A percentile compares a stretch with the other conserved stretches of the same genome.
These are phyloP conservation scores for Hyles vespertilio DNA, from an alignment of 1,140 invertebrate genomes.

Conservation along the genomic window DNA sequence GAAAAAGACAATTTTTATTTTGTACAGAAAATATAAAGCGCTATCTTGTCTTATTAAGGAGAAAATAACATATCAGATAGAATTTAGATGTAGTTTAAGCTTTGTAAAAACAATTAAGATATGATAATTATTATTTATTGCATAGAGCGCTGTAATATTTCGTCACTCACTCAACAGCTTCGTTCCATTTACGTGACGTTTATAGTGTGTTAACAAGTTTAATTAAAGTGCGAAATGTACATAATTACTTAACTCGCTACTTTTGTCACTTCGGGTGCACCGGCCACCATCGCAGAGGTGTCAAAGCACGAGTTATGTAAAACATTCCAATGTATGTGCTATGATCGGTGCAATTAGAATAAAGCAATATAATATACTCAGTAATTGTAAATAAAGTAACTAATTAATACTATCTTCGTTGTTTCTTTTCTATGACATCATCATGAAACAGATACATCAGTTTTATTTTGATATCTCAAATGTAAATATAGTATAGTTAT, in stretches of 20 bases:
- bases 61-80: too few species aligned
- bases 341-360: background rate
- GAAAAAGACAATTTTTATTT: too few species aligned
- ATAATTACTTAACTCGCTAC: slow-evolving; percentile 50
- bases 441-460: too few species aligned
- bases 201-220: slow-evolving; percentile 51
- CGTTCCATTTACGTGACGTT: slow-evolving; percentile 34
- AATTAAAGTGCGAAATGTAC: slow-evolving; percentile 50
- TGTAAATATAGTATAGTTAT: too few species aligned
- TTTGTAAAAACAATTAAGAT: background rate
- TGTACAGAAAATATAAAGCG: too few species aligned
- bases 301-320: slow-evolving; percentile 19
- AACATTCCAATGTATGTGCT: background rate
- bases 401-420: too few species aligned
- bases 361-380: background rate
- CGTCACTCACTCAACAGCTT: slow-evolving; percentile 1
- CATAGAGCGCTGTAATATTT: slow-evolving; percentile 7
- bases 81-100: too few species aligned
- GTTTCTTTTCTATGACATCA: too few species aligned
- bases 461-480: too few species aligned
- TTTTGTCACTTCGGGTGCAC: slow-evolving; percentile 38
- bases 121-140: background rate
- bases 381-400: too few species aligned
- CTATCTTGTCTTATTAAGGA: too few species aligned
- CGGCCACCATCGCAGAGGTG: slow-evolving; percentile 26